phyloP scores from a whole-genome alignment of 2,888 invertebrate species.

The Calameuta pallipes region DNA sequence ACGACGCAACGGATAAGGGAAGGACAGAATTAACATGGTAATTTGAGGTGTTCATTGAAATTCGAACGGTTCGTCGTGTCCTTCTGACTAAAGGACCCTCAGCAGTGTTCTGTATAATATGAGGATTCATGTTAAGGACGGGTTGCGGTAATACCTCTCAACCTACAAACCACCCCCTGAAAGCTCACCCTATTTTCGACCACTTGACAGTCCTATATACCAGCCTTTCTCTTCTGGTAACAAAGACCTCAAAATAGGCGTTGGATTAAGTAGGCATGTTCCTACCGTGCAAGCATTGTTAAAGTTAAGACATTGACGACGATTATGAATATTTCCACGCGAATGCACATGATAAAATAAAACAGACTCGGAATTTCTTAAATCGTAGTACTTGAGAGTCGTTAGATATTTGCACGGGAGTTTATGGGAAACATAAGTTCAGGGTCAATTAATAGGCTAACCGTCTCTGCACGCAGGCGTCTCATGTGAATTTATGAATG shows the following conservation, averaged over 20 bases:
- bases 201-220: constrained; percentile 30
- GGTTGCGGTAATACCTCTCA: constrained; percentile 18
- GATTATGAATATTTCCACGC: too few species aligned
- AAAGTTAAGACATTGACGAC: not conserved
- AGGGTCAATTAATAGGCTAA: too few species aligned
- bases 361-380: not conserved
- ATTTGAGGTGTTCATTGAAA: constrained; percentile 43
- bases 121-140: constrained; percentile 32
- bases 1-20: not conserved
- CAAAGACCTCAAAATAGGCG: constrained; percentile 50
- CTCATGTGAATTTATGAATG: too few species aligned
- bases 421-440: too few species aligned
- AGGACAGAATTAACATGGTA: constrained; percentile 42
- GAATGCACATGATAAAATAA: not conserved
- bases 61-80: constrained; percentile 26
- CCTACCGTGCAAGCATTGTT: not conserved
- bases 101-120: constrained; percentile 38
- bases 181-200: constrained; percentile 34
- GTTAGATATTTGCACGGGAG: too few species aligned
- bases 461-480: too few species aligned
- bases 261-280: constrained; percentile 12
- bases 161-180: constrained; percentile 20
- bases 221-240: constrained; percentile 37
- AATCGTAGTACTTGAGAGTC: not conserved
- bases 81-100: constrained; percentile 26